phyloP scores from a whole-genome alignment of 2,888 invertebrate species.

The Zaprionus lineosus region DNA sequence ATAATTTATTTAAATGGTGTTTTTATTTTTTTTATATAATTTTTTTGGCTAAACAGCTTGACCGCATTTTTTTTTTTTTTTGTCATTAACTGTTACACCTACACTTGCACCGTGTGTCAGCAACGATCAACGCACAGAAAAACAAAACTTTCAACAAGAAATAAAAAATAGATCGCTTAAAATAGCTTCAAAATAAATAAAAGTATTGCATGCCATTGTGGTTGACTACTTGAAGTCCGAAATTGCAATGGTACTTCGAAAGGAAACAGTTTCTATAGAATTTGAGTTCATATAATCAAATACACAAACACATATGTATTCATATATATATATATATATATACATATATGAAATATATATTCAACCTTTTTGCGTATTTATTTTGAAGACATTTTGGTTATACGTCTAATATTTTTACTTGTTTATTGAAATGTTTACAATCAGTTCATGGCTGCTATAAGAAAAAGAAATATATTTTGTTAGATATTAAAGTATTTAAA shows the following conservation, averaged over 20 bases:
- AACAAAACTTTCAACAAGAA: constrained; percentile 42
- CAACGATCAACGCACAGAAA: constrained; percentile 31
- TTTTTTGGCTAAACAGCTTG: constrained; percentile 48
- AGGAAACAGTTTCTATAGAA: constrained; percentile 29
- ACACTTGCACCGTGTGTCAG: constrained; percentile 33
- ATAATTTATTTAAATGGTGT: too few relatives aligned
- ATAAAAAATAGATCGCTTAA: constrained; percentile 48
- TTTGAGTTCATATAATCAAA: background rate
- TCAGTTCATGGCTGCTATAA: too few relatives aligned
- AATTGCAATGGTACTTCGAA: constrained; percentile 39
- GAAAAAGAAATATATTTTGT: too few relatives aligned
- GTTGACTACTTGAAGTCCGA: constrained; percentile 28
- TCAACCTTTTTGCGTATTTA: too few relatives aligned
- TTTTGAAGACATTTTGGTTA: too few relatives aligned
- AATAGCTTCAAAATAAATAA: constrained; percentile 55
- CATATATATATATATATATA: background rate
- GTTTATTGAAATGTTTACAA: too few relatives aligned
- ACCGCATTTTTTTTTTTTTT: too few relatives aligned
- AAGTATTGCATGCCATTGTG: constrained; percentile 32
- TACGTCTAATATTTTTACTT: too few relatives aligned
- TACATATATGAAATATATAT: too few relatives aligned
- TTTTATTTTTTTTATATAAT: constrained; percentile 51
- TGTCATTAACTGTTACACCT: constrained; percentile 49
- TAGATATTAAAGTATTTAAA: too few relatives aligned
- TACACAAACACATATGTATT: background rate